Evolutionary conservation across 2,113 vertebrate genomes (phyloP), one percentile per base, ranked within the genome.

Genomic region (Chionomys nivalis): DNA sequence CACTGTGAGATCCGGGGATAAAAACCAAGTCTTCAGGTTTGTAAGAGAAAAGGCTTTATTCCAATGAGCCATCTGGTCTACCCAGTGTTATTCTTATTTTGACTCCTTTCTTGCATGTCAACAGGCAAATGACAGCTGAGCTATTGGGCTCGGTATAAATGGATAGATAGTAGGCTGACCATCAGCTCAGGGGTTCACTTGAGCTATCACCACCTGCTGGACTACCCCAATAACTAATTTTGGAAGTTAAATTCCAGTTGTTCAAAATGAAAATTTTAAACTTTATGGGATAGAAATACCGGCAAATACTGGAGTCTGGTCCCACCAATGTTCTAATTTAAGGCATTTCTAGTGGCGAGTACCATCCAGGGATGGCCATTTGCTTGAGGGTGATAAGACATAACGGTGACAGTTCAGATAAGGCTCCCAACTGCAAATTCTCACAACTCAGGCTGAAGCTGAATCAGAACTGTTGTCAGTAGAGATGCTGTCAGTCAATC

Each of bases 351-450:
- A 44, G 65, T 52, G 44, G 49, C 72, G 78, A 42, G 81, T 3
- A 61, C 66, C 65, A 55, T 91, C 79, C 55, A 4, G 42, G 77
- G 36, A 82, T 81, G 78, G 82, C 89, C 75, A 79, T 95, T 95
- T 96, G 88, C 94, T 96, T 87, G 73, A n/a, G 42, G 24, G 65
- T 83, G 97, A 97, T 98, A 96, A 97, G 96, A 96, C 95, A 10
- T 63, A 83, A 90, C 36, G 86, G 86, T 95, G 95, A 96, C 91
- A 97, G 93, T 68, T 93, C 89, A 70, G 94, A 96, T 97, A 96
- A 95, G 63, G 78, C n/a, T 95, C 65, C 91, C 44, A 83, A 76
- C 66, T 87, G 47, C 77, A 94, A 65, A 91, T 95, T 95, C 91
- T 96, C 86, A 23, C 78, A 49, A 90, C 81, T 94, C 91, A 61